Base-by-base conservation (phyloP, 1,140 invertebrate species). In the Octopus sinensis region DNA sequence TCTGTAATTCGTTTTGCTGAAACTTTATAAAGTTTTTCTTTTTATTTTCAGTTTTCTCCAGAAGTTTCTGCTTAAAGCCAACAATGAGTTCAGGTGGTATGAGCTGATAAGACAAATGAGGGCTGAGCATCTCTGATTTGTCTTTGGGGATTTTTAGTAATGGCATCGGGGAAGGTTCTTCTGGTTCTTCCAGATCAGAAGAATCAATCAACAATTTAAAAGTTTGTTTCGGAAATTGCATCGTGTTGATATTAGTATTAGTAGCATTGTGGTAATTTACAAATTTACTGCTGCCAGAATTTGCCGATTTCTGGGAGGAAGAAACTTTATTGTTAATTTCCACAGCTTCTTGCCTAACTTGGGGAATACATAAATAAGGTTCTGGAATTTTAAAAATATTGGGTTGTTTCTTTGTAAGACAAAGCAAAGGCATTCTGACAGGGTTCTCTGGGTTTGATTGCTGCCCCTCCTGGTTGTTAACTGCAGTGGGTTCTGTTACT, bases 11-110 rank as follows among this genome's bases (percentile, higher is more conserved):
- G 23, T 86, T 80, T 81, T 84, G 78, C 51, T 86, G 84, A 77
- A 86, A 88, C 6, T 87, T 86, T 54, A 62, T n/a, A 7, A 85
- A 78, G 56, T 85, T 83, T 80, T 82, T 84, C 76, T 85, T 82
- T 76, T 85, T 85, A 51, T 82, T 56, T 53, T 80, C 77, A 75
- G 86, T 84, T 53, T 85, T 79, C 78, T 86, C 80, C 51, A 83
- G 80, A 17, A 80, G 56, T 68, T 83, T 80, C 73, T 82, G 79
- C 78, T 84, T 81, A 62, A 81, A 80, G 51, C 78, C 81, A 53
- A 83, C 81, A 17, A 86, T 78, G 52, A 83, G 51, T 71, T 85
- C 73, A 68, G 87, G 87, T 78, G 82, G 82, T 30, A 88, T 81
- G 10, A 88, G 79, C 53, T 84, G 80, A 73, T 4, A n/a, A 13